Base-by-base conservation (phyloP, 2,888 invertebrate species). In the Gibbula magus region DNA sequence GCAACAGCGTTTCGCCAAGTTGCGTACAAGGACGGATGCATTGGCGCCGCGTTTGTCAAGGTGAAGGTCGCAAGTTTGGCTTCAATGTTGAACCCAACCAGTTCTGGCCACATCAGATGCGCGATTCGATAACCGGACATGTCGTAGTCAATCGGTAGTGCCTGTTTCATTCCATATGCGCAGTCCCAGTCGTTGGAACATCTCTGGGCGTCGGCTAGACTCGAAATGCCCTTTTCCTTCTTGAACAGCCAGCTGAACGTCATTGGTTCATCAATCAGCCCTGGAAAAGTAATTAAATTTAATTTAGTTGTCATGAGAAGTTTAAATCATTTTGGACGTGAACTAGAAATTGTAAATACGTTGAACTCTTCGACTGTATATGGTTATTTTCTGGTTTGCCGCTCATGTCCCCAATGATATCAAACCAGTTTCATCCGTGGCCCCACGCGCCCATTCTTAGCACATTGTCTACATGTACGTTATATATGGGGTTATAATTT, bases 11-110 rank as follows among this genome's bases (percentile, higher is more conserved):
- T 81, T 54, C 85, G 85, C 90, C 90, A 90, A 20, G 84, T 84
- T 0, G 87, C 70, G 77, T 86, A 86, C n/a, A 90, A 79, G 18
- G 87, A 85, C 5, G 85, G 77, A 32, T 89, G 87, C 81, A 90
- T 85, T 4, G 90, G 89, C 0, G 86, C 88, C 16, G 87, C 84
- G 81, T 90, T 90, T 61, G 90, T 89, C 82, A 90, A 53, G 5
- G 89, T 86, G 67, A 87, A 87, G 1, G 89, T 85, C 0, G 90
- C 80, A 10, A 89, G 79, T 45, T 86, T 80, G 3, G 86, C 79
- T 35, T 82, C 84, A 0, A 89, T 81, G 18, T 86, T 85, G 32
- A 83, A 81, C 0, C 88, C 88, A 54, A 86, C 84, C n/a, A 89
- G 75, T 32, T 88, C 87, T 0, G 89, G 88, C 51, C 88, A 83